Conservation (phyloP, 2,113 vertebrate genomes). For the Dasyornis broadbenti region DNA sequence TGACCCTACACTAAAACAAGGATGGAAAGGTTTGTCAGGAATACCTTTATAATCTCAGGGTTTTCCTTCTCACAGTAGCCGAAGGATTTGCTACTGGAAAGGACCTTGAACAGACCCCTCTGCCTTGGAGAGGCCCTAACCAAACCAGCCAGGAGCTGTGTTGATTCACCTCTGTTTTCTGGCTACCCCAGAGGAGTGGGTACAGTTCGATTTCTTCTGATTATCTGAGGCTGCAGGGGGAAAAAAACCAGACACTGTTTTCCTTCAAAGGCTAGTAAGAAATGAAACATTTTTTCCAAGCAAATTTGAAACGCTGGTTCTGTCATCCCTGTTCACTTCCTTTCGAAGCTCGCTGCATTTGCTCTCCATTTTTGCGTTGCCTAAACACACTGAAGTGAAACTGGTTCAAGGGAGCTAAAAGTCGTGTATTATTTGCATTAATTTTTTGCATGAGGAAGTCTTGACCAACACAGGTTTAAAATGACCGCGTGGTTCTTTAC, state of each 20-base stretch:
- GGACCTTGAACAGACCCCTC: background rate
- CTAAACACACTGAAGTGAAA: background rate
- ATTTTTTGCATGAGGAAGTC: background rate
- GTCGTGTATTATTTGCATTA: background rate
- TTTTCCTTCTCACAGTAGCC: background rate
- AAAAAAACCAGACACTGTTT: background rate
- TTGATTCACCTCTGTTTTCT: background rate
- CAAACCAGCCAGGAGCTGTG: background rate
- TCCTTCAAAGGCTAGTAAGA: background rate
- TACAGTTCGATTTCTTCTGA: background rate
- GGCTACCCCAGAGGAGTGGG: rapidly evolving
- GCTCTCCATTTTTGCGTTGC: background rate
- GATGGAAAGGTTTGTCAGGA: background rate
- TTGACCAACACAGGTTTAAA: background rate
- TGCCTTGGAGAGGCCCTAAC: background rate
- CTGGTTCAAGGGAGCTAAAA: background rate
- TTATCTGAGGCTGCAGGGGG: background rate
- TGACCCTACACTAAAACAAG: background rate
- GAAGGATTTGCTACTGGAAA: background rate
- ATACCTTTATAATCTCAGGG: background rate
- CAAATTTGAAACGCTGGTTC: background rate
- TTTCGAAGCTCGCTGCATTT: background rate
- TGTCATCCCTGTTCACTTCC: background rate
- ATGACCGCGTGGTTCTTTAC: rapidly evolving
- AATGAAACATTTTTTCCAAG: background rate